A percentile compares a stretch with the other conserved stretches of the same genome.
These are phyloP conservation scores for Osedax fenrisi DNA, from an alignment of 2,888 invertebrate genomes.

Conservation along the genomic window DNA sequence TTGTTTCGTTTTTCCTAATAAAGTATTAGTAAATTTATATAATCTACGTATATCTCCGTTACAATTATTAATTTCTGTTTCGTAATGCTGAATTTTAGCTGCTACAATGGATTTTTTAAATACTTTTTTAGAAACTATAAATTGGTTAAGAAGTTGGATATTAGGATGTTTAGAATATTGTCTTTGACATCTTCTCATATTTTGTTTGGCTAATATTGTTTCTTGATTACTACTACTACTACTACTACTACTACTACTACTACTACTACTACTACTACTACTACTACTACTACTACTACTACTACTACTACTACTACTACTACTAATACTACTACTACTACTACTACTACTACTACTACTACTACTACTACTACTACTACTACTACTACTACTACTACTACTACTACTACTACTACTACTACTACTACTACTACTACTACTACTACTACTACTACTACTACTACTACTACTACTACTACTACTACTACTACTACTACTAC, in stretches of 20 bases:
- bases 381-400: neutral
- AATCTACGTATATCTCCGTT: too few relatives aligned
- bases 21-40: too few relatives aligned
- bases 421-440: neutral
- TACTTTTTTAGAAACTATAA: too few relatives aligned
- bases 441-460: neutral
- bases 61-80: too few relatives aligned
- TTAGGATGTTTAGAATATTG: too few relatives aligned
- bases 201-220: too few relatives aligned
- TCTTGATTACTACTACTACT: neutral
- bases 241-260: slow-evolving; percentile 10
- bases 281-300: slow-evolving; percentile 10
- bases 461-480: slow-evolving; percentile 7
- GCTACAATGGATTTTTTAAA: too few relatives aligned
- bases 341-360: neutral
- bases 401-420: neutral
- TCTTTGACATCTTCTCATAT: too few relatives aligned
- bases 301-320: neutral
- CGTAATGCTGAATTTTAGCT: too few relatives aligned
- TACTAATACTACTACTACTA: neutral
- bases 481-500: slow-evolving; percentile 10
- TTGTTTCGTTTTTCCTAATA: too few relatives aligned
- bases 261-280: slow-evolving; percentile 7
- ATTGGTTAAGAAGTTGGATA: too few relatives aligned
- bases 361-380: neutral